Evolutionary conservation across 2,113 vertebrate species (phyloP), one percentile per base, ranked within the genome.

Genomic region (Archilochus colubris): DNA sequence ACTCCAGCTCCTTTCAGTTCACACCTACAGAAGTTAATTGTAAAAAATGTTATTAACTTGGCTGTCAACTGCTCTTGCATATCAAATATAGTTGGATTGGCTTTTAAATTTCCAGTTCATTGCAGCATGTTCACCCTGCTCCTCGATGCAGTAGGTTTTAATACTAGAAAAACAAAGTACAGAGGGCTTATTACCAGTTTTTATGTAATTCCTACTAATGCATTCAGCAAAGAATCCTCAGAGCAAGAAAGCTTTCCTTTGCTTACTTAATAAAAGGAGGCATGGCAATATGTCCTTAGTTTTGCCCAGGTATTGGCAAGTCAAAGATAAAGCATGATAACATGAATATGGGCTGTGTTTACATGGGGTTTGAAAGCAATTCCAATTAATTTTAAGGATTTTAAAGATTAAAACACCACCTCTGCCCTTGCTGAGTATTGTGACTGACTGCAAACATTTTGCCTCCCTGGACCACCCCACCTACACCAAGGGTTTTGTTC

Each of bases 151-250:
- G 15, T 67, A 62, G 51, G 59, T 53, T 94, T 90, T 74, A 78
- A 72, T 59, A 73, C n/a, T 53, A 28, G 14, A 73, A 91, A 86
- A 94, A 79, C 20, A 80, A 91, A 54, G 28, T 38, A 82, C 28
- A 75, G 74, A 66, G 40, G 31, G n/a, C 59, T 87, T 95, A 94
- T 87, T 91, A 46, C 64, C 43, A 67, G 57, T 82, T 75, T 82
- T 88, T 89, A 44, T 84, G 33, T 68, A 93, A 89, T 77, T 80
- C 21, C 44, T 77, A 77, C 80, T 82, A 93, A 73, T 54, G 54
- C 9, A 88, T 80, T 92, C 13, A 10, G 12, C 2, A 19, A 92
- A 62, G 69, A 92, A 69, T 82, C 59, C 22, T 80, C 43, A 80
- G 13, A 89, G 30, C 40, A 91, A 79, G 43, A 84, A 68, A 77